phyloP scores from a whole-genome alignment of 2,113 vertebrate species.

The Thymallus thymallus region DNA sequence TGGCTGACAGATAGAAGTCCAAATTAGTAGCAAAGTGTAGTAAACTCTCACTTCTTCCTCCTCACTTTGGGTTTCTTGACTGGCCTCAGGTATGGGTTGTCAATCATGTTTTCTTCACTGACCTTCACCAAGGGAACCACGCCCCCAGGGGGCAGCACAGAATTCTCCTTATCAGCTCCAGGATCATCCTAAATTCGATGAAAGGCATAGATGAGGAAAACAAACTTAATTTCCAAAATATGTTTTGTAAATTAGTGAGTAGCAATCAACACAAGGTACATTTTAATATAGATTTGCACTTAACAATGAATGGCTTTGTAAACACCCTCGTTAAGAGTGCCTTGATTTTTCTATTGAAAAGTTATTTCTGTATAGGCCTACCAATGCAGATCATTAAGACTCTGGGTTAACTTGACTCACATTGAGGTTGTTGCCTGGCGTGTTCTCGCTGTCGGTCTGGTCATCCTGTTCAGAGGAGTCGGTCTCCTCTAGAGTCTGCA shows the following conservation, averaged over 20 bases:
- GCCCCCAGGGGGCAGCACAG: slow-evolving; percentile 83
- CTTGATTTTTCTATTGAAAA: too few species aligned
- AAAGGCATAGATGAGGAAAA: neutral
- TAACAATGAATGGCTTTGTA: neutral
- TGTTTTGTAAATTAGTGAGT: neutral
- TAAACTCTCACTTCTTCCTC: slow-evolving; percentile 87
- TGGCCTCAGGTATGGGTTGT: slow-evolving; percentile 95
- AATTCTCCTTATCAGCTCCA: slow-evolving; percentile 90
- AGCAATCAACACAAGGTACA: neutral
- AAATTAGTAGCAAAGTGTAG: neutral
- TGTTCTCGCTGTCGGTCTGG: slow-evolving; percentile 91
- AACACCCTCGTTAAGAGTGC: too few species aligned
- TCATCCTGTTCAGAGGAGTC: slow-evolving; percentile 98
- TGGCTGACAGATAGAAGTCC: slow-evolving; percentile 34
- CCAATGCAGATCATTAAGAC: too few species aligned
- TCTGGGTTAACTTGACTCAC: slow-evolving; percentile 57
- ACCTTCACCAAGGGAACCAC: slow-evolving; percentile 79
- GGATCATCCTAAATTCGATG: slow-evolving; percentile 81
- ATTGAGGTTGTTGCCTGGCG: slow-evolving; percentile 76
- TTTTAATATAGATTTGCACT: neutral
- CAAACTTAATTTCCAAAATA: neutral
- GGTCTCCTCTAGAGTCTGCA: slow-evolving; percentile 94
- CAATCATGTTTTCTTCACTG: slow-evolving; percentile 88
- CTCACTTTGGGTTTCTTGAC: slow-evolving; percentile 98
- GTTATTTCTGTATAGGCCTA: too few species aligned